These are phyloP conservation scores for Phaenicophaeus curvirostris DNA, from an alignment of 2,797 vertebrate genomes.

Conservation along the genomic window DNA sequence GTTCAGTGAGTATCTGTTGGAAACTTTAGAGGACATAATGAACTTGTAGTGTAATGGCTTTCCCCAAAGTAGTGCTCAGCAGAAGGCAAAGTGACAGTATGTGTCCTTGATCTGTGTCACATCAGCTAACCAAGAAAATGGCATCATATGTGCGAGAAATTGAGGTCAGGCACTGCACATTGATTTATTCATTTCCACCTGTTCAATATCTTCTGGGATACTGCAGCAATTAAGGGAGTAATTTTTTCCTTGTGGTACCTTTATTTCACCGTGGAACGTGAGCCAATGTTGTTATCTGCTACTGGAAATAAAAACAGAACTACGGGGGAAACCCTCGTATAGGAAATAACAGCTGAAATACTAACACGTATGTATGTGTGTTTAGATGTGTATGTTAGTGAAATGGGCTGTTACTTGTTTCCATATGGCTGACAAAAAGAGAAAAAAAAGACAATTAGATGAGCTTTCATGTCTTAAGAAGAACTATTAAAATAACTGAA, in stretches of 20 bases:
- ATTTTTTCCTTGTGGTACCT: not conserved
- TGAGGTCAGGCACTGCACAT: not conserved
- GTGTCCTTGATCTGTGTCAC: not conserved
- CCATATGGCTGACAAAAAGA: not conserved
- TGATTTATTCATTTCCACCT: not conserved
- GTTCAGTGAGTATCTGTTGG: not conserved
- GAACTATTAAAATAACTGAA: not conserved
- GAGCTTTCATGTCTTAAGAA: not conserved
- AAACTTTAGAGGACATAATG: not conserved
- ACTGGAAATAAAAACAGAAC: not conserved
- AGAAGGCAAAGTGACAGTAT: not conserved
- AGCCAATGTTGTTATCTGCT: not conserved
- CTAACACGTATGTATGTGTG: accelerated
- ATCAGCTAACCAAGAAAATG: not conserved
- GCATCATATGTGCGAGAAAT: not conserved
- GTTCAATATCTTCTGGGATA: not conserved
- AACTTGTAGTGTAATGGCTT: not conserved
- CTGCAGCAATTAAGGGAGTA: not conserved
- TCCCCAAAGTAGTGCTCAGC: not conserved
- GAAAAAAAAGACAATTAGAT: not conserved
- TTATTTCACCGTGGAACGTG: not conserved
- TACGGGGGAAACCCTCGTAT: not conserved
- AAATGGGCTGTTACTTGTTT: not conserved
- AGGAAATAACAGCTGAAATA: not conserved
- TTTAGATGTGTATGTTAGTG: not conserved